phyloP scores from a whole-genome alignment of 2,797 vertebrate genomes.

The Molothrus ater region DNA sequence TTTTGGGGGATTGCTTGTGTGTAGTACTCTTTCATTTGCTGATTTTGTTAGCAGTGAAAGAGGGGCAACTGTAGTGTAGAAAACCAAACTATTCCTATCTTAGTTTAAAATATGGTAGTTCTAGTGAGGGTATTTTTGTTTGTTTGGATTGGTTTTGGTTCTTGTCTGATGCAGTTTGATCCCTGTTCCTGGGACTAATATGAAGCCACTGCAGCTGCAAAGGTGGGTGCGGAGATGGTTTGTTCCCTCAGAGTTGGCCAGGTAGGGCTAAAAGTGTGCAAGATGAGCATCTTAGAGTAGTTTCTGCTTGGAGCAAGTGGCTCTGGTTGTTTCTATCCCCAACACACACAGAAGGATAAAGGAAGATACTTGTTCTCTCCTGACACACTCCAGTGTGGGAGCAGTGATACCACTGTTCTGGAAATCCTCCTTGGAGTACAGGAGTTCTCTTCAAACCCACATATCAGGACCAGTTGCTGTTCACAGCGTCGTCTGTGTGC shows the following conservation, averaged over 20 bases:
- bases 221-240: background rate
- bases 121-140: background rate
- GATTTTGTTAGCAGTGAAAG: background rate
- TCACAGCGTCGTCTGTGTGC: accelerated
- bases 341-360: background rate
- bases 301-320: background rate
- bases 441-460: accelerated
- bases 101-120: accelerated
- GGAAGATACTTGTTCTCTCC: background rate
- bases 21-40: background rate
- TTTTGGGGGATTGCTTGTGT: background rate
- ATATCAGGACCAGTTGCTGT: accelerated
- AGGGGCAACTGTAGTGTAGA: background rate
- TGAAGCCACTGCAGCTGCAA: background rate
- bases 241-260: background rate
- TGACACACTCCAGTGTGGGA: background rate
- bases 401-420: accelerated
- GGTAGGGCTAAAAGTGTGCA: background rate
- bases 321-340: background rate
- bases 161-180: background rate
- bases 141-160: background rate
- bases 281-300: accelerated
- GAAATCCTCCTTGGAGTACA: background rate
- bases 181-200: background rate
- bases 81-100: background rate